Evolutionary conservation across 2,888 invertebrate genomes (phyloP).

Genomic region (Idaea dimidiata): DNA sequence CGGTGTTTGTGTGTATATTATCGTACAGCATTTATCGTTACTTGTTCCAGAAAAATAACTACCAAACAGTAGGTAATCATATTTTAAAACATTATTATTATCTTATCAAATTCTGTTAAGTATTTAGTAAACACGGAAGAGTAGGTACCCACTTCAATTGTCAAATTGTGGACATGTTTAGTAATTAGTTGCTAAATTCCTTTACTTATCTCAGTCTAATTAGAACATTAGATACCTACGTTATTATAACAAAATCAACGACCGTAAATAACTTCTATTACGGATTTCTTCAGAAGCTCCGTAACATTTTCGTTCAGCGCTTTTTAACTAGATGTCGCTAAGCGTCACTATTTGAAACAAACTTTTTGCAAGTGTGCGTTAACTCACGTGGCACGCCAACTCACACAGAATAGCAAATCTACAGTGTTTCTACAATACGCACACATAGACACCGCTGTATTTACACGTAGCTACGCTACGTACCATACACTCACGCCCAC

Average conservation of each 20-base stretch:
- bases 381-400: constrained; percentile 37
- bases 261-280: constrained; percentile 31
- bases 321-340: constrained; percentile 66
- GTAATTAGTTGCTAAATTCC: neutral
- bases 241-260: neutral
- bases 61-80: neutral
- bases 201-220: neutral
- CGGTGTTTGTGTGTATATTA: neutral
- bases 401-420: constrained; percentile 29
- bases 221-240: constrained; percentile 4
- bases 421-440: constrained; percentile 18
- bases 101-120: neutral
- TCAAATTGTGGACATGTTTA: neutral
- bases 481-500: constrained; percentile 18
- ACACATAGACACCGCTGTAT: constrained; percentile 20
- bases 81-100: neutral
- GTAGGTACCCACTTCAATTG: neutral
- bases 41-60: too few species aligned
- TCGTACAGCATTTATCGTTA: neutral
- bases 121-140: neutral
- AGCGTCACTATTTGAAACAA: constrained; percentile 45
- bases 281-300: constrained; percentile 44
- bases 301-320: constrained; percentile 41
- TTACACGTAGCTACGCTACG: constrained; percentile 23
- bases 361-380: constrained; percentile 50